These are phyloP conservation scores for Pogona vitticeps DNA, from an alignment of 2,113 vertebrate species.

Conservation along the genomic window DNA sequence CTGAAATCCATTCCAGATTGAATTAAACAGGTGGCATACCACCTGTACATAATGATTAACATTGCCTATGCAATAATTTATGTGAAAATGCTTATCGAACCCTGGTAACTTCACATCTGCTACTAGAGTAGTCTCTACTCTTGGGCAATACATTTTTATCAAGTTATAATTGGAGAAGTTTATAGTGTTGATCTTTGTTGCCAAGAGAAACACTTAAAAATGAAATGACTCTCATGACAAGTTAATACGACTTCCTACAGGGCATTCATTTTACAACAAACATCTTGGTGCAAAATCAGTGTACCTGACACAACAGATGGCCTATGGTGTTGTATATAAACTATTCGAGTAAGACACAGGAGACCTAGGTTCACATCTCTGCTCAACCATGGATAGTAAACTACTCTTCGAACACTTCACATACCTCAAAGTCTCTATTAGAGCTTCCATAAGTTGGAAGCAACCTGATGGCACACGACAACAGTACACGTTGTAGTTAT, in stretches of 20 bases:
- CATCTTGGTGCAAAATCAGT: neutral
- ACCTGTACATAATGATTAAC: constrained; percentile 77
- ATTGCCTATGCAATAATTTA: constrained; percentile 71
- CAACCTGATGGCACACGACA: too few relatives aligned
- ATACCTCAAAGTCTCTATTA: too few relatives aligned
- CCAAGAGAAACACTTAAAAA: constrained; percentile 22
- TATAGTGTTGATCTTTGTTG: constrained; percentile 44
- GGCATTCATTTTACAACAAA: neutral
- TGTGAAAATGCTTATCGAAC: constrained; percentile 69
- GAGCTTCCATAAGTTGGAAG: too few relatives aligned
- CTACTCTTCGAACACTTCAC: too few relatives aligned
- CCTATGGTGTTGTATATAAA: too few relatives aligned
- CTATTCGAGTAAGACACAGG: too few relatives aligned
- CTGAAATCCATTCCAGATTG: constrained; percentile 71
- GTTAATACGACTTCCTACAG: neutral
- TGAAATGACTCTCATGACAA: neutral
- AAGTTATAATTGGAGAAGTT: constrained; percentile 31
- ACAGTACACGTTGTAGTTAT: neutral
- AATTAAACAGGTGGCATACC: constrained; percentile 75
- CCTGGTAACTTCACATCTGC: constrained; percentile 70
- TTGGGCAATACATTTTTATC: constrained; percentile 44
- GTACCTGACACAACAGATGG: neutral
- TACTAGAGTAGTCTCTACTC: constrained; percentile 49
- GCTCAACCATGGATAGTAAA: too few relatives aligned
- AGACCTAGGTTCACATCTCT: too few relatives aligned